Base-by-base conservation (phyloP, 2,797 vertebrate genomes). In the Labroides dimidiatus region DNA sequence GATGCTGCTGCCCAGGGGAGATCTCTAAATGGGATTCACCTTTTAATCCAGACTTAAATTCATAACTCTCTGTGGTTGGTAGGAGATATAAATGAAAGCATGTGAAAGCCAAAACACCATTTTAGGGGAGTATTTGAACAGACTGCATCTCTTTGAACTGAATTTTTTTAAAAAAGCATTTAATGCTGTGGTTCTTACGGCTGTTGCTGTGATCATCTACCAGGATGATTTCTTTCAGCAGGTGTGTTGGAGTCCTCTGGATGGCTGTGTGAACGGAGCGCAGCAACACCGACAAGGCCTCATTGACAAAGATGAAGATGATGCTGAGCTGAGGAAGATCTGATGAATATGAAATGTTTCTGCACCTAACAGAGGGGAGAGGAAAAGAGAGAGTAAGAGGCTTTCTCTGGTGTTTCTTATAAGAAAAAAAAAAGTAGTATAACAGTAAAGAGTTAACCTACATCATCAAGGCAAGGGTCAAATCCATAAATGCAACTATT, bases 291-390 rank as follows among this genome's bases (percentile, higher is more conserved):
- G 98, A 99, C 27, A 98, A 92, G 0, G 98, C 97, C 89, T 99
- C 98, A 0, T 99, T 98, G 17, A 99, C 96, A 0, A 98, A 99
- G 72, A 99, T 99, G 89, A 99, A 99, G 57, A 98, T 95, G 20
- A 99, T 90, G 88, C 96, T 97, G 87, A 99, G 93, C 87, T 99
- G 95, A 0, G 98, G 98, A 51, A 99, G 96, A 43, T 94, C 94
- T 16, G 93, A 91, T 0, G 96, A 95, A 71, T 96, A 97, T 0
- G 95, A 95, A 47, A 97, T 94, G 89, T 98, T 99, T 77, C 93
- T 96, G 91, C 98, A 99, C 75, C 97, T 99, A 86, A 3, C 30
- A 13, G 37, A 27, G 11, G 12, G 1, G 11, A n/a, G 8, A 13
- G 0, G 24, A 30, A 43, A n/a, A 57, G 41, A 66, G 17, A 66